These are phyloP conservation scores for Ligdia adustata DNA, from an alignment of 2,888 invertebrate genomes.

Conservation along the genomic window DNA sequence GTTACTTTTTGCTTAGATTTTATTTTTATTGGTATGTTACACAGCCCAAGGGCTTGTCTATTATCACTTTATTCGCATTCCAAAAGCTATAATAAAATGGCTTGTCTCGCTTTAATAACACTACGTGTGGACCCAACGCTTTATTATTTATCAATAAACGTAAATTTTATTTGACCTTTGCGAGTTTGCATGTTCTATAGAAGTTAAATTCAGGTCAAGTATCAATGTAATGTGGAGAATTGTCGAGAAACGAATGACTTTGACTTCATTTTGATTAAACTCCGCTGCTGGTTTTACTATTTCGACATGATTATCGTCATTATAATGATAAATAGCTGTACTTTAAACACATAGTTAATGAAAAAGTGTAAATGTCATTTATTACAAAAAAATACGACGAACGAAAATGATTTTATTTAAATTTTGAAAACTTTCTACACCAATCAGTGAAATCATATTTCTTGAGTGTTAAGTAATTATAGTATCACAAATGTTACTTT, in stretches of 20 bases:
- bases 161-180: slow-evolving; percentile 53
- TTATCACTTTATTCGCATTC: slow-evolving; percentile 20
- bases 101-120: slow-evolving; percentile 22
- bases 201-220: slow-evolving; percentile 55
- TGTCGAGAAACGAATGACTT: slow-evolving; percentile 11
- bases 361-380: no score
- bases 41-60: slow-evolving; percentile 18
- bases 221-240: slow-evolving; percentile 27
- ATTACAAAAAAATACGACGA: no score
- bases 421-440: no score
- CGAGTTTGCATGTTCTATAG: slow-evolving; percentile 39
- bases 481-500: no score
- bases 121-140: slow-evolving; percentile 40
- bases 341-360: no score
- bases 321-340: neutral
- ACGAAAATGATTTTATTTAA: no score
- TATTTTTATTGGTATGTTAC: slow-evolving; percentile 8
- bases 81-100: slow-evolving; percentile 37
- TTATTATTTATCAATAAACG: slow-evolving; percentile 52
- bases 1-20: slow-evolving; percentile 12
- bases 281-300: slow-evolving; percentile 3
- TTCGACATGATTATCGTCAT: slow-evolving; percentile 7
- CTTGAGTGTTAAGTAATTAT: no score
- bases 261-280: slow-evolving; percentile 10
- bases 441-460: no score